Evolutionary conservation across 2,888 invertebrate species (phyloP).

Genomic region (Meiosimyza platycephala): DNA sequence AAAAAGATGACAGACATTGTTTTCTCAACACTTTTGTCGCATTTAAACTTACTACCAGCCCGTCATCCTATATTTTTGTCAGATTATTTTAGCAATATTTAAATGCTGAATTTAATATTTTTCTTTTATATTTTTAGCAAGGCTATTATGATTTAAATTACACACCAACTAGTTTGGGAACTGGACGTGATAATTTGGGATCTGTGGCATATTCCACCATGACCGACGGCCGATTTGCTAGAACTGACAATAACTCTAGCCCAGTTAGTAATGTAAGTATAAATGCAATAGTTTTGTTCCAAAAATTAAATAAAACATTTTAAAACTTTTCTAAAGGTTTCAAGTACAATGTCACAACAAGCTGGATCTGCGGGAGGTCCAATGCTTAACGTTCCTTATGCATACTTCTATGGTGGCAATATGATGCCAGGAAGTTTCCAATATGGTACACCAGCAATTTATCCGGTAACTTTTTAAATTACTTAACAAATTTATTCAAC

Average conservation of each 20-base stretch:
- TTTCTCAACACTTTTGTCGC: no score
- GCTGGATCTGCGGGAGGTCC: constrained; percentile 67
- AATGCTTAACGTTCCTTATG: constrained; percentile 68
- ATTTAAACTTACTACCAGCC: no score
- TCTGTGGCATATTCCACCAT: constrained; percentile 77
- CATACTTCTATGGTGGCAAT: constrained; percentile 77
- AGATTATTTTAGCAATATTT: background rate
- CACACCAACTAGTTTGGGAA: constrained; percentile 78
- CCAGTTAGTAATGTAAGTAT: constrained; percentile 70
- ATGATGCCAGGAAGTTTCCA: constrained; percentile 78
- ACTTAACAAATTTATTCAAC: constrained; percentile 1
- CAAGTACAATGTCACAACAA: constrained; percentile 80
- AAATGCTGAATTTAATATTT: constrained; percentile 21
- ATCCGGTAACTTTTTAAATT: constrained; percentile 71
- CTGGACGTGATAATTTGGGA: constrained; percentile 74
- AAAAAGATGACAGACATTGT: no score
- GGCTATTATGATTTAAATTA: constrained; percentile 80
- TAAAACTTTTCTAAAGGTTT: constrained; percentile 68
- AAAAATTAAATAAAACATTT: background rate
- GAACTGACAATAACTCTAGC: constrained; percentile 83
- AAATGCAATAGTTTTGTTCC: background rate
- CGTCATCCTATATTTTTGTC: background rate
- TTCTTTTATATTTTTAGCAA: constrained; percentile 54
- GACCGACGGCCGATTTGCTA: constrained; percentile 77
- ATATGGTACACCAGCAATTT: constrained; percentile 76